Evolutionary conservation across 1,140 invertebrate genomes (phyloP), one percentile per base, ranked within the genome.

Genomic region (Polypedilum pembai): DNA sequence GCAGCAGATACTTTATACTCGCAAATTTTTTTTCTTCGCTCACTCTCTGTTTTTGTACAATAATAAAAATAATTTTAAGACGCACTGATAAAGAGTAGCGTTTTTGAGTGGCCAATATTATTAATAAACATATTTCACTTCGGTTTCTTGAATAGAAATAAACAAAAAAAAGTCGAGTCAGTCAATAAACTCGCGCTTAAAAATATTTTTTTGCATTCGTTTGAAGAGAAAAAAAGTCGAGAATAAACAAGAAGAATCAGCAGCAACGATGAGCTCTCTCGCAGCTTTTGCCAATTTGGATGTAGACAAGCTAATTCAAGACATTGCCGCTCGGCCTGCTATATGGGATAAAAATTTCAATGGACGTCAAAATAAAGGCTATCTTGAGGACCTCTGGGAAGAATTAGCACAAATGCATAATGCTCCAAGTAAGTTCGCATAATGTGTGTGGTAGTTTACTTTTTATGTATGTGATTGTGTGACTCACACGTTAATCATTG

Each of bases 331-430:
- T 74, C 77, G 81, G 20, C 81, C 81, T 40, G 81, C 80, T 73
- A 82, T 82, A 76, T 82, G 81, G 81, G 81, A 82, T 77, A 80
- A 81, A 73, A 82, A 82, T 75, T 82, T 80, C 66, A 80, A 82
- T 75, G 81, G 81, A 69, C 65, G 65, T 18, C 65, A 69, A 74
- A 82, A 82, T 76, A 82, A 82, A 74, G 78, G 79, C 24, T 82
- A 82, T 74, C 77, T 82, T 18, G 81, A 82, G 75, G 79, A 81
- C 75, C 81, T 81, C 78, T 82, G 81, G 81, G 80, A 81, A 76
- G 81, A 82, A 73, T 74, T 82, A 24, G 80, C 79, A 40, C 74
- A 77, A 65, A 79, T 77, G 56, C 80, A 82, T 74, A 80, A 80
- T 74, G 63, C 81, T 73, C 80, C 81, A 56, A 82, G 81, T 82